phyloP scores from a whole-genome alignment of 2,113 vertebrate genomes.

The Galeopterus variegatus region DNA sequence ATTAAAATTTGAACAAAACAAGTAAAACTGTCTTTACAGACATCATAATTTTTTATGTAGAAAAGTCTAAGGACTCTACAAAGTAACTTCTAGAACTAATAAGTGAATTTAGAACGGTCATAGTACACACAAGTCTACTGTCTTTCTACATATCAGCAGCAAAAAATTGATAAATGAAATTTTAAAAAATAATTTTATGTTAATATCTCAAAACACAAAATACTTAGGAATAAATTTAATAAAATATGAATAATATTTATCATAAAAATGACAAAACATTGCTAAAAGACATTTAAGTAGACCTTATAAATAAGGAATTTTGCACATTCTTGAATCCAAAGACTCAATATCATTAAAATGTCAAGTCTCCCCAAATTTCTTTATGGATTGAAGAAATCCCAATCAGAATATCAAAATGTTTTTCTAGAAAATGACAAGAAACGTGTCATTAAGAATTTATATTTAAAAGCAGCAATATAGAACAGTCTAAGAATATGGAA shows the following conservation, averaged over 20 bases:
- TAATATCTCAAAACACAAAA: not conserved
- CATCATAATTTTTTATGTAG: not conserved
- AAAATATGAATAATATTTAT: not conserved
- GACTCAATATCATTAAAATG: not conserved
- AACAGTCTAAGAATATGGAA: not conserved
- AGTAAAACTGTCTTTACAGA: not conserved
- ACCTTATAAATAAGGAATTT: not conserved
- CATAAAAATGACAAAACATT: conserved; percentile 18
- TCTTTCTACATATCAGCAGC: not conserved
- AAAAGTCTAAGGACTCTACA: not conserved
- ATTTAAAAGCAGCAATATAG: conserved; percentile 3
- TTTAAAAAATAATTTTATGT: not conserved
- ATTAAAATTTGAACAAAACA: conserved; percentile 38
- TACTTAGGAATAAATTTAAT: not conserved
- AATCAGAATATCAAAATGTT: not conserved
- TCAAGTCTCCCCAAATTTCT: conserved; percentile 37
- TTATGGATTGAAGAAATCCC: not conserved
- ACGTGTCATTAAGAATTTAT: conserved; percentile 25
- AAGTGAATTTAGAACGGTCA: not conserved
- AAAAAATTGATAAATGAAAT: conserved; percentile 12
- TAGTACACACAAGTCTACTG: not conserved
- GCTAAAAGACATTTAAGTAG: conserved; percentile 14
- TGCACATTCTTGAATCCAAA: not conserved
- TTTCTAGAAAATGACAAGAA: conserved; percentile 54
- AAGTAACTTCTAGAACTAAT: not conserved